Conservation (phyloP, 2,797 vertebrate species). For the Hozukius guyotensis region DNA sequence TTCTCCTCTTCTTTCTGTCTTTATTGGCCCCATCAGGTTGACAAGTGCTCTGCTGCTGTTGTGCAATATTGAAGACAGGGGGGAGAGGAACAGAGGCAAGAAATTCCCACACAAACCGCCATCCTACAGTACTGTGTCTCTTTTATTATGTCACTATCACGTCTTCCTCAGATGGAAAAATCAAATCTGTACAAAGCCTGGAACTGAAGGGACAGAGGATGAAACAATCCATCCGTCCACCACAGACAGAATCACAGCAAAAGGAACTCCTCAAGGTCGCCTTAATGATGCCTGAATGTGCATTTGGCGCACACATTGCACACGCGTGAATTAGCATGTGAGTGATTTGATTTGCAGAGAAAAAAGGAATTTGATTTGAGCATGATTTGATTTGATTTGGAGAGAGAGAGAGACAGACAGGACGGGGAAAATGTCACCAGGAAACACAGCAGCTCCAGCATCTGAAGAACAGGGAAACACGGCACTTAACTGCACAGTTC, state of each 20-base stretch:
- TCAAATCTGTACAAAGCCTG: not conserved
- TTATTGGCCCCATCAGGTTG: slow-evolving; percentile 36
- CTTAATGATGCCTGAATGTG: not conserved
- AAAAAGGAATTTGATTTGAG: not conserved
- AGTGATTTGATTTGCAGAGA: slow-evolving; percentile 28
- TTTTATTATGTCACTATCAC: not conserved
- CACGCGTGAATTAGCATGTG: not conserved
- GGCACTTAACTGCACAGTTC: slow-evolving; percentile 4
- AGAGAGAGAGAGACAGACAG: not conserved
- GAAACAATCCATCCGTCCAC: not conserved
- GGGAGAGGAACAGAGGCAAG: slow-evolving; percentile 20
- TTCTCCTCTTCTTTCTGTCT: not conserved
- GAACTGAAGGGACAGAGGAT: not conserved
- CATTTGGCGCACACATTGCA: not conserved
- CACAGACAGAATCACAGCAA: not conserved
- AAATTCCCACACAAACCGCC: not conserved
- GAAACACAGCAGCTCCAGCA: not conserved
- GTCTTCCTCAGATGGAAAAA: not conserved
- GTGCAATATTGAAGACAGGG: slow-evolving; percentile 47
- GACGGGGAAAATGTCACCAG: slow-evolving; percentile 10
- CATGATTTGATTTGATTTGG: slow-evolving; percentile 19
- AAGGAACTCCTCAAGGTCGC: not conserved
- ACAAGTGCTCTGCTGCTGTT: slow-evolving; percentile 36
- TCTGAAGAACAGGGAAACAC: not conserved
- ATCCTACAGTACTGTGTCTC: not conserved